Evolutionary conservation across 2,888 invertebrate genomes (phyloP).

Genomic region (Alentia gelatinosa): DNA sequence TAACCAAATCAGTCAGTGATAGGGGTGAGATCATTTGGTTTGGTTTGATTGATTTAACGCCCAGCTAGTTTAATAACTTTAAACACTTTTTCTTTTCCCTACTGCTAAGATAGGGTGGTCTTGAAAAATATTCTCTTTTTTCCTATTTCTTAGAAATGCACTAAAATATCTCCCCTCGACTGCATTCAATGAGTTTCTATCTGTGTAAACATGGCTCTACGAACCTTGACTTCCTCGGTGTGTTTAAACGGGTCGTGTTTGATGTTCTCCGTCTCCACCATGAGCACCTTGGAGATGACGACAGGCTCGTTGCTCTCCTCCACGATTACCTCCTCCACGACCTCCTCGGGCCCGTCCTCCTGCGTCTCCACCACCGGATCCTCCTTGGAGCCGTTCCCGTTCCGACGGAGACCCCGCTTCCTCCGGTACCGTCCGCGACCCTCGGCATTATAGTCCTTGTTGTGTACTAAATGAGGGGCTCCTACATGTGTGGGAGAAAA

Average conservation of each 20-base stretch:
- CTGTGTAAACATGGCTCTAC: no score
- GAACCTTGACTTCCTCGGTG: slow-evolving; percentile 94
- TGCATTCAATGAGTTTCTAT: no score
- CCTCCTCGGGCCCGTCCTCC: background rate
- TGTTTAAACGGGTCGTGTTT: slow-evolving; percentile 92
- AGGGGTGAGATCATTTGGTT: no score
- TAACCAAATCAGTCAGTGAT: no score
- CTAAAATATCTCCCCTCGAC: no score
- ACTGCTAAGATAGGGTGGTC: no score
- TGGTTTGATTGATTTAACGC: no score
- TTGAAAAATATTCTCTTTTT: no score
- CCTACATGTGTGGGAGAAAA: no score
- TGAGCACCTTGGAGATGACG: slow-evolving; percentile 82
- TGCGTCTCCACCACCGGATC: background rate
- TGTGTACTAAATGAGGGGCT: slow-evolving; percentile 7
- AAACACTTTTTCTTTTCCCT: no score
- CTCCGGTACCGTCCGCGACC: background rate
- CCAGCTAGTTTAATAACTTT: no score
- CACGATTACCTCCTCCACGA: background rate
- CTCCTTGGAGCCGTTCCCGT: background rate
- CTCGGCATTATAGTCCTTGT: background rate
- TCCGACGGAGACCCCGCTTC: background rate
- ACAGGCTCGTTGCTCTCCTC: background rate
- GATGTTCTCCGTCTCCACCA: slow-evolving; percentile 97
- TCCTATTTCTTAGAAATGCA: no score